Evolutionary conservation across 2,113 vertebrate genomes (phyloP).

Genomic region (Leiothrix lutea): DNA sequence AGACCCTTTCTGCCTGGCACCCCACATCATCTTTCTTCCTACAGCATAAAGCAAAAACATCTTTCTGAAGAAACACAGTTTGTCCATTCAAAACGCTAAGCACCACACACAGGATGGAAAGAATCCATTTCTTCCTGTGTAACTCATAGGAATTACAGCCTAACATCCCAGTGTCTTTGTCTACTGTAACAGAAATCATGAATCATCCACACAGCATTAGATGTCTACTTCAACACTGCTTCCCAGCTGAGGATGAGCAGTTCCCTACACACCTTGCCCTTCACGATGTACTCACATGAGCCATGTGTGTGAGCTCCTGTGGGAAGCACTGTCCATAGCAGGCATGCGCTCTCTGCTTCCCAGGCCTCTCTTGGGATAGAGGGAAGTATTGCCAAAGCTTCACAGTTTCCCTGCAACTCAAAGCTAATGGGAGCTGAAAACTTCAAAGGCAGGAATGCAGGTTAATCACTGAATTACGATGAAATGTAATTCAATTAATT

Average conservation of each 20-base stretch:
- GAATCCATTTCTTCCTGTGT: neutral
- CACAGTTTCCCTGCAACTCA: neutral
- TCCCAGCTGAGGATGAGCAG: neutral
- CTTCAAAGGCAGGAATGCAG: neutral
- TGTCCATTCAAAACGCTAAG: neutral
- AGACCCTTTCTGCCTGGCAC: neutral
- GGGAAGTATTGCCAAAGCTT: neutral
- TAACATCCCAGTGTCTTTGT: neutral
- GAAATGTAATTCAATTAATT: slow-evolving; percentile 36
- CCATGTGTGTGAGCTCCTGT: neutral
- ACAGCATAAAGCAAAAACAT: neutral
- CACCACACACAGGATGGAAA: neutral
- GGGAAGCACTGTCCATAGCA: neutral
- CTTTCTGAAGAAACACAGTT: neutral
- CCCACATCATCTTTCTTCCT: neutral
- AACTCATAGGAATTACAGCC: neutral
- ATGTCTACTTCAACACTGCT: neutral
- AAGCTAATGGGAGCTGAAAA: neutral
- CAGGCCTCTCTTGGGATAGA: neutral
- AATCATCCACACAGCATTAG: neutral
- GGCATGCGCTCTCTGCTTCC: neutral
- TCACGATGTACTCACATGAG: neutral
- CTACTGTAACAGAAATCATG: neutral
- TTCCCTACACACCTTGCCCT: neutral
- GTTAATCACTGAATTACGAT: slow-evolving; percentile 20